phyloP scores from a whole-genome alignment of 2,888 invertebrate species.

The Heterodera filipjevi region DNA sequence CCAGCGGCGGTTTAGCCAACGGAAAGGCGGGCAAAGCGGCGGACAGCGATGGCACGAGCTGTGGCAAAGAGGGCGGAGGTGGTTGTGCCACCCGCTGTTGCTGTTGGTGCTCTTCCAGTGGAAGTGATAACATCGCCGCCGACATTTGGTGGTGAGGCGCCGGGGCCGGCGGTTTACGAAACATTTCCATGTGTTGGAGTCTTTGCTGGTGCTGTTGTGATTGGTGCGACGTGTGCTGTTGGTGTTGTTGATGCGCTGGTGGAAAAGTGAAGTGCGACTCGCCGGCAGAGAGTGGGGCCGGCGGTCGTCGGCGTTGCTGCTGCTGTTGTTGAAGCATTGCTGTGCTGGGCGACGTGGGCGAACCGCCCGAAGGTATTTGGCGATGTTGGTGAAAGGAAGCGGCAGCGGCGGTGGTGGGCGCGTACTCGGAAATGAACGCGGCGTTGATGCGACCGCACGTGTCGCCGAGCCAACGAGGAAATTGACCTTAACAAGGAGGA shows the following conservation, averaged over 20 bases:
- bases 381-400: neutral
- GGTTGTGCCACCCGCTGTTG: slow-evolving; percentile 14
- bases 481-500: slow-evolving; percentile 30
- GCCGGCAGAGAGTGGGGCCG: slow-evolving; percentile 17
- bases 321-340: neutral
- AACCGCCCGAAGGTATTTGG: slow-evolving; percentile 16
- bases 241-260: slow-evolving; percentile 26
- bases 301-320: slow-evolving; percentile 14
- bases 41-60: neutral
- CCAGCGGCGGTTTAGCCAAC: slow-evolving; percentile 30
- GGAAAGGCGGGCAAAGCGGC: slow-evolving; percentile 21
- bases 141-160: neutral
- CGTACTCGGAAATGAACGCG: slow-evolving; percentile 40
- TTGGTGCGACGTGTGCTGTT: neutral
- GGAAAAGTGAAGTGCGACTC: slow-evolving; percentile 40
- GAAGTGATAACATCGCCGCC: neutral
- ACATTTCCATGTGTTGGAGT: neutral
- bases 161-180: slow-evolving; percentile 36
- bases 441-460: slow-evolving; percentile 40
- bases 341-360: slow-evolving; percentile 12
- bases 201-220: neutral
- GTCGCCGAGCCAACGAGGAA: slow-evolving; percentile 41
- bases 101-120: slow-evolving; percentile 23
- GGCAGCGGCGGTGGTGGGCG: slow-evolving; percentile 26
- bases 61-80: neutral